Base-by-base conservation (phyloP, 2,113 vertebrate genomes). In the Mobula birostris region DNA sequence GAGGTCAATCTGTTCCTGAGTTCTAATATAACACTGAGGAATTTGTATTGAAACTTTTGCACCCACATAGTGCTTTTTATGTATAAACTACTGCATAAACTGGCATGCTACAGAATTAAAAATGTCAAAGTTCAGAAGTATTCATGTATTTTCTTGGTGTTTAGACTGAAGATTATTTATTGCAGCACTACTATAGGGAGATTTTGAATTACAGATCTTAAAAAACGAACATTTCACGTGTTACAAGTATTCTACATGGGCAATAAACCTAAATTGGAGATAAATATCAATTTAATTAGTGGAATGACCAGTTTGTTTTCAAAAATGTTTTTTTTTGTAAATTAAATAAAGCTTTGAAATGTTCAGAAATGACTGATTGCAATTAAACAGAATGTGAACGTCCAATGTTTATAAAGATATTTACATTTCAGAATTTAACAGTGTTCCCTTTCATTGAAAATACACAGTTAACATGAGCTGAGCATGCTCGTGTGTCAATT, bases 241-340 rank as follows among this genome's bases (percentile, higher is more conserved):
- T 32, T 90, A 32, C 17, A 5, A 32, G 29, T 19, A 66, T 90
- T 32, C 61, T 21, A 6, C 32, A 17, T 66, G 27, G 11, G 1
- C 58, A 88, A 66, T 88, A 29, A n/a, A 88, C 5, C 56, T 61
- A 88, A 90, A 61, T 32, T 32, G 61, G 58, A 90, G 61, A 90
- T 90, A 90, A 66, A 90, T 36, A n/a, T 90, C 61, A 68, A n/a
- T 90, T 32, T 90, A 61, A 90, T 74, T 74, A 74, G 17, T 74
- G 21, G 17, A 74, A 74, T 74, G 72, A 24, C 21, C 72, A 74
- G 72, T 74, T 19, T 19, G 72, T 74, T 74, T 74, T 74, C 5
- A 0, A 74, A 74, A 74, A 74, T 24, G 15, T 48, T 48, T 48
- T 15, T 63, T 66, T 66, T 19, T 66, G 61, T 32, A 87, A 9